Base-by-base conservation (phyloP, 2,888 invertebrate species). In the Hesperia comma region DNA sequence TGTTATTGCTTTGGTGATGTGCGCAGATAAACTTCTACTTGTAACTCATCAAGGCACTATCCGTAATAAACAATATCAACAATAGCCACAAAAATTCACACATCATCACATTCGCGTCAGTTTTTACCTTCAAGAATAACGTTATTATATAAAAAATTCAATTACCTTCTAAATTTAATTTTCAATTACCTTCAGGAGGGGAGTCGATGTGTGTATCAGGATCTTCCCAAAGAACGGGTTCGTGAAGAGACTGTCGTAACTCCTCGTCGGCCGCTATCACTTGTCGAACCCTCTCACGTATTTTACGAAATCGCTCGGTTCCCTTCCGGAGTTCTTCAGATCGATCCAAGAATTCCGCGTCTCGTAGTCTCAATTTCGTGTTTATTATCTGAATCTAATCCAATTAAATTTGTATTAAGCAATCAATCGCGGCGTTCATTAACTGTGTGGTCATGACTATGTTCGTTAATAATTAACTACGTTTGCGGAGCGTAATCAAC, bases 311-410 rank as follows among this genome's bases (percentile, higher is more conserved):
- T 10, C 83, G 78, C 67, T 84, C 86, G 17, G 75, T 76, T 51
- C 78, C 79, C 49, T 79, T 80, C 37, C 79, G 81, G 57, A 86
- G 70, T 33, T 80, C 74, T 21, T 83, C 83, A 10, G 77, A 72
- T 1, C 86, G 81, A 73, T 88, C 90, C 10, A 74, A 73, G 67
- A 81, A 84, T 71, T 90, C 86, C 2, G 83, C 80, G 61, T 88
- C 87, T 19, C 86, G 80, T 26, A 86, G 81, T 71, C 80, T 80
- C 40, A 90, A 72, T 76, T 90, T 91, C 32, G 85, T 84, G 68
- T 85, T 82, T 69, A 88, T 79, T 81, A 90, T 87, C 75, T 89
- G 80, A 71, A 87, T 85, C 91, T 90, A 74, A 37, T 63, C 32
- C 14, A 32, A 33, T 43, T 33, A 49, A 49, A 56, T 19, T 21